phyloP scores from a whole-genome alignment of 2,797 vertebrate genomes.

The Microctenopoma steveboyesi region DNA sequence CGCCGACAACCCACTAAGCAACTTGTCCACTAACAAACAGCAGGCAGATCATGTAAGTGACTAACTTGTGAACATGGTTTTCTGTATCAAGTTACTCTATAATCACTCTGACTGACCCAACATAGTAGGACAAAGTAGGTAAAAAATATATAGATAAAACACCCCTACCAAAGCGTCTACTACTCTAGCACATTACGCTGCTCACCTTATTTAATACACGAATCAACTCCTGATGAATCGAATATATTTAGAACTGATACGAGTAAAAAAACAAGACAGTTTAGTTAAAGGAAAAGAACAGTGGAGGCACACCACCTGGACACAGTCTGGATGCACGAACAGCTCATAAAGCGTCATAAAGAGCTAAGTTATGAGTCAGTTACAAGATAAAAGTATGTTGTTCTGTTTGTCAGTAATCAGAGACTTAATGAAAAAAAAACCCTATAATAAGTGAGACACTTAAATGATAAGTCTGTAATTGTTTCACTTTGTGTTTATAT shows the following conservation, averaged over 20 bases:
- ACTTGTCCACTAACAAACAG: not conserved
- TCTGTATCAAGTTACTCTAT: no score
- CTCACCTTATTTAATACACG: no score
- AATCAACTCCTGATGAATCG: no score
- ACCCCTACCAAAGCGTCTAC: no score
- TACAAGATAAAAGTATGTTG: slow-evolving; percentile 57
- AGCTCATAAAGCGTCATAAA: slow-evolving; percentile 68
- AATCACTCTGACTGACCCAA: no score
- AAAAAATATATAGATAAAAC: no score
- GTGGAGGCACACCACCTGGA: slow-evolving; percentile 62
- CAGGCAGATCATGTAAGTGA: not conserved
- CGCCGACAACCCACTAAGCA: no score
- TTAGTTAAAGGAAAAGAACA: slow-evolving; percentile 9
- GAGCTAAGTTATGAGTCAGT: slow-evolving; percentile 57
- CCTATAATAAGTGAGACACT: slow-evolving; percentile 34
- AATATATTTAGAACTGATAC: not conserved
- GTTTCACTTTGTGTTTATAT: slow-evolving; percentile 43
- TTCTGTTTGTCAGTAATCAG: slow-evolving; percentile 56
- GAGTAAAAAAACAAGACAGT: slow-evolving; percentile 11
- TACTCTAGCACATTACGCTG: no score
- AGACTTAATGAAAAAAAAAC: slow-evolving; percentile 48
- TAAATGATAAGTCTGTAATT: slow-evolving; percentile 40
- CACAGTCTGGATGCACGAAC: slow-evolving; percentile 62
- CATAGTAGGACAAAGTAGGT: no score
- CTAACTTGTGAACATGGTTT: not conserved